Conservation (phyloP, 2,797 vertebrate genomes). For the Danio choprae region DNA sequence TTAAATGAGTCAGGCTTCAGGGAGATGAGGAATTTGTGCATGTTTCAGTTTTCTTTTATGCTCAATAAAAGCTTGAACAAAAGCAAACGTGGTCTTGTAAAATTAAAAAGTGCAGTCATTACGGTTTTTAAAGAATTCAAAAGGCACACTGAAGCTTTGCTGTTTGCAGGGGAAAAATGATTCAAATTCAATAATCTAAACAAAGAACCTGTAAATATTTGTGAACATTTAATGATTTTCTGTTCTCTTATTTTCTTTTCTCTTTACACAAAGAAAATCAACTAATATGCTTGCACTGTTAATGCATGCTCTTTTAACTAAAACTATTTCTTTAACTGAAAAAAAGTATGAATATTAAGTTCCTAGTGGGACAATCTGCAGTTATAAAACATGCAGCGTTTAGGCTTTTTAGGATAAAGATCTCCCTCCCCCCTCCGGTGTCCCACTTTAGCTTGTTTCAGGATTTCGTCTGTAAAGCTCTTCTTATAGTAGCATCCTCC, state of each 20-base stretch:
- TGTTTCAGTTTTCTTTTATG: not conserved
- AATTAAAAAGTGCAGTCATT: constrained; percentile 17
- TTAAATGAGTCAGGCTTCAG: not conserved
- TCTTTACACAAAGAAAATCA: constrained; percentile 1
- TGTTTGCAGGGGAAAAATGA: not conserved
- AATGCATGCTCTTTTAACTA: not conserved
- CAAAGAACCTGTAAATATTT: constrained; percentile 11
- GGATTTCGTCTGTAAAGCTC: constrained; percentile 38
- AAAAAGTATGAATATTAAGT: not conserved
- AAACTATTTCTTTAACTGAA: not conserved
- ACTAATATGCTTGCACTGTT: not conserved
- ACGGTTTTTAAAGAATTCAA: constrained; percentile 7
- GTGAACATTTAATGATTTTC: not conserved
- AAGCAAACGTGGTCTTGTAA: not conserved
- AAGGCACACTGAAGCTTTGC: not conserved
- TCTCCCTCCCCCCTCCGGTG: constrained; percentile 13
- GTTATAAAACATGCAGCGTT: constrained; percentile 19
- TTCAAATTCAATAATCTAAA: not conserved
- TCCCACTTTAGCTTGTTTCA: constrained; percentile 48
- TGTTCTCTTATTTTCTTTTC: not conserved
- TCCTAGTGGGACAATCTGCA: not conserved
- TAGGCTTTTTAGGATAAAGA: constrained; percentile 9
- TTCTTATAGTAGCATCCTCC: constrained; percentile 44
- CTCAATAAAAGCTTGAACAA: not conserved
- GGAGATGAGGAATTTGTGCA: not conserved